Evolutionary conservation across 2,797 vertebrate genomes (phyloP), one percentile per base, ranked within the genome.

Genomic region (Apogon hyalosoma): DNA sequence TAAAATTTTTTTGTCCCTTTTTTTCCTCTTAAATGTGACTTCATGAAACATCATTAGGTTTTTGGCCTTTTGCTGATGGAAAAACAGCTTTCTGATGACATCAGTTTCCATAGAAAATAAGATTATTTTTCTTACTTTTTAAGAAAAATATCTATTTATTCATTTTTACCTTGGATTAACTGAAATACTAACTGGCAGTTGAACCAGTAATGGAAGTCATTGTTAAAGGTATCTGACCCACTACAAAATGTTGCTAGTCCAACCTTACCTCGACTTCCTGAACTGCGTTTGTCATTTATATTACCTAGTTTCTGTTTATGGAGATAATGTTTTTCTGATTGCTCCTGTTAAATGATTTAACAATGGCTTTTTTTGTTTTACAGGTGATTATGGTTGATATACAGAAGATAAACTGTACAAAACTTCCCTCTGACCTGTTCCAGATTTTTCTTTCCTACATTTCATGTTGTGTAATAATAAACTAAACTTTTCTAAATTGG

Each of bases 381-480:
- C 87, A 92, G 90, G 74, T 59, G 56, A 61, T 11, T 16, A 9
- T 66, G 3, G 33, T 36, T 70, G 56, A 1, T 33, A 39, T 63
- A 69, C 53, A 50, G 69, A 60, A 60, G 69, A 68, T 66, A 62
- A 11, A 40, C 63, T 31, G 39, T 14, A 47, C 52, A 54, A 82
- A 2, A 33, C 47, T 61, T 75, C 40, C 33, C 39, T 33, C 58
- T 69, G 48, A 81, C 33, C 19, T n/a, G 60, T 62, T 43, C 15
- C 19, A 41, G 16, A 40, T 13, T 11, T 56, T 18, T 62, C 24
- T 56, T 13, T 10, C 45, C 33, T 67, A 15, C 9, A 69, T 63
- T 71, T 79, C 31, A 60, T 79, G 14, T 68, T 45, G 54, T 79
- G 28, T 77, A 13, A 59, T 40, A 88, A 87, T 87, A 90, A 89